Percentiles rank a stretch among this genome's conserved stretches.
Evolutionary conservation across 2,797 vertebrate genomes (phyloP).

Genomic region (Peromyscus eremicus): DNA sequence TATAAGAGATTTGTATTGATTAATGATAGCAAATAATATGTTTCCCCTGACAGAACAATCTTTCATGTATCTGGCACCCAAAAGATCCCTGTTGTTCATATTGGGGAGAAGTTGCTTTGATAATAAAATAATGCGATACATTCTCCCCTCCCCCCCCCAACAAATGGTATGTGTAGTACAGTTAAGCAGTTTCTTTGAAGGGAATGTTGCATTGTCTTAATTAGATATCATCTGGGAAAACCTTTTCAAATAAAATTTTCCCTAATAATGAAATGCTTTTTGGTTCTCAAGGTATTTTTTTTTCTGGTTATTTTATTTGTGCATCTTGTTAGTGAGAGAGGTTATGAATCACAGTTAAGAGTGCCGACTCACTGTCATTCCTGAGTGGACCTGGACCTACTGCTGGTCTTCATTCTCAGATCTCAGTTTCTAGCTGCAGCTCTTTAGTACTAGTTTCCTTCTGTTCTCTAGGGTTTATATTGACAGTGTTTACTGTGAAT

Average conservation of each 20-base stretch:
- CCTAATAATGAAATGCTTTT: neutral
- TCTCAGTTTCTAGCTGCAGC: neutral
- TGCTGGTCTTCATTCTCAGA: neutral
- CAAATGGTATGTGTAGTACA: neutral
- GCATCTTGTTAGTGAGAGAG: neutral
- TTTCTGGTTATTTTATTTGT: neutral
- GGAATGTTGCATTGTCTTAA: conserved; percentile 8
- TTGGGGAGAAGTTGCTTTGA: neutral
- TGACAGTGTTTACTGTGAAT: neutral
- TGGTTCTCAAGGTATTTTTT: neutral
- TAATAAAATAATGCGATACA: neutral
- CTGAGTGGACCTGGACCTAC: neutral
- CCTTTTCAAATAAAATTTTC: conserved; percentile 30
- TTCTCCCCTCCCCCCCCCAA: neutral
- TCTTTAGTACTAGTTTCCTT: neutral
- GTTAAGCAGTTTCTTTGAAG: conserved; percentile 9
- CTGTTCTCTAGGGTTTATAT: neutral
- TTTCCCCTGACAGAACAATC: neutral
- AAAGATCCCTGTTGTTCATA: neutral
- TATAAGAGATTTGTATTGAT: neutral
- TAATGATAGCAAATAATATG: neutral
- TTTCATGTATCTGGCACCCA: neutral
- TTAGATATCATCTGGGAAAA: neutral
- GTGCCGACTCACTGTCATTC: neutral
- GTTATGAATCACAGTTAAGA: neutral